Percentiles rank a stretch among this genome's conserved stretches.
These are phyloP conservation scores for Brachyptera risi DNA, from an alignment of 2,888 invertebrate species.

Conservation along the genomic window DNA sequence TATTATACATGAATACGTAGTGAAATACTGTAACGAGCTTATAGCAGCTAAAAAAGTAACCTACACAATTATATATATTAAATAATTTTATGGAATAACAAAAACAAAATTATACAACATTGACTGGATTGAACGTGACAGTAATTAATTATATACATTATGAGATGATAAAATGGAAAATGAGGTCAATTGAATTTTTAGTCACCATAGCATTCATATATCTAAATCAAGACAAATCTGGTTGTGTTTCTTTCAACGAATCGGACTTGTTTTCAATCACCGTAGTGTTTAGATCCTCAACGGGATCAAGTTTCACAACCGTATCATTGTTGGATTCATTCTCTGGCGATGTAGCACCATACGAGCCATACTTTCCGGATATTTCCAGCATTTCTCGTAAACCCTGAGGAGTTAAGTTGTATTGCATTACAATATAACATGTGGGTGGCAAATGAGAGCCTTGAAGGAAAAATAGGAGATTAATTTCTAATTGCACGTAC, in stretches of 20 bases:
- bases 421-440: background rate
- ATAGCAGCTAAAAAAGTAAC: too few relatives aligned
- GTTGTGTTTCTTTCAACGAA: background rate
- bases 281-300: constrained; percentile 51
- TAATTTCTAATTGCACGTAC: constrained; percentile 50
- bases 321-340: too few relatives aligned
- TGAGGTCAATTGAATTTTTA: too few relatives aligned
- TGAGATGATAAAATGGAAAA: too few relatives aligned
- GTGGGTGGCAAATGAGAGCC: background rate
- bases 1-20: too few relatives aligned
- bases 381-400: constrained; percentile 81
- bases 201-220: too few relatives aligned
- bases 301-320: too few relatives aligned
- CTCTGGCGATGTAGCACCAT: too few relatives aligned
- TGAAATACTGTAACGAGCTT: too few relatives aligned
- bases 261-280: constrained; percentile 52
- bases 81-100: too few relatives aligned
- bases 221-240: background rate
- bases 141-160: background rate
- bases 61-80: too few relatives aligned
- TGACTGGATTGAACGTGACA: background rate
- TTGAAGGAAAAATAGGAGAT: too few relatives aligned
- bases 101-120: constrained; percentile 1
- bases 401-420: constrained; percentile 50
- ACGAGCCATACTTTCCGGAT: constrained; percentile 67